Conservation (phyloP, 2,797 vertebrate genomes). For the Galagoides demidoff region DNA sequence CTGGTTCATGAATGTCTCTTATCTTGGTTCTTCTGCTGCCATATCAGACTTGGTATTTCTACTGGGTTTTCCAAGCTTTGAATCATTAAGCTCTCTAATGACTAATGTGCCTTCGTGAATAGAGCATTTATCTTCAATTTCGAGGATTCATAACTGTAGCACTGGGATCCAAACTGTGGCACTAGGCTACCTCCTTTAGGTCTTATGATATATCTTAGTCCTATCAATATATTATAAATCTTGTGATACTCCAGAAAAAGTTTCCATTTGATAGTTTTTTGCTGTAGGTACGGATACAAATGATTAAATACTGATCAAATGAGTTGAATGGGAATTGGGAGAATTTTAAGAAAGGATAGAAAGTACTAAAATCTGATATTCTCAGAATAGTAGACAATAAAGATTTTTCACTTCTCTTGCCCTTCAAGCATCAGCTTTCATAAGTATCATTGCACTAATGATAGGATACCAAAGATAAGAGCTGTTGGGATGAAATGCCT, state of each 20-base stretch:
- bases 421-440: conserved; percentile 1
- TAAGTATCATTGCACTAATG: background rate
- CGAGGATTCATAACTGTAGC: background rate
- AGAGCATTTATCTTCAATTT: background rate
- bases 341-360: background rate
- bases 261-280: conserved; percentile 35
- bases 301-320: conserved; percentile 2
- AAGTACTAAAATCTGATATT: background rate
- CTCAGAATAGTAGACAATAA: conserved; percentile 10
- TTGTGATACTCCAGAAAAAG: background rate
- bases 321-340: conserved; percentile 33
- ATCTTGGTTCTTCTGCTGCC: background rate
- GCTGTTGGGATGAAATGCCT: background rate
- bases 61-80: background rate
- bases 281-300: background rate
- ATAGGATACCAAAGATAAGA: background rate
- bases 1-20: background rate
- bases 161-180: background rate
- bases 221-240: conserved; percentile 15
- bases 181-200: background rate
- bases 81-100: background rate
- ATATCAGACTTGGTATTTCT: background rate
- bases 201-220: background rate
- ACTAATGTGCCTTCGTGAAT: background rate
- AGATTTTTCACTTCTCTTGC: conserved; percentile 21